Evolutionary conservation across 2,113 vertebrate genomes (phyloP).

Genomic region (Mirounga angustirostris): DNA sequence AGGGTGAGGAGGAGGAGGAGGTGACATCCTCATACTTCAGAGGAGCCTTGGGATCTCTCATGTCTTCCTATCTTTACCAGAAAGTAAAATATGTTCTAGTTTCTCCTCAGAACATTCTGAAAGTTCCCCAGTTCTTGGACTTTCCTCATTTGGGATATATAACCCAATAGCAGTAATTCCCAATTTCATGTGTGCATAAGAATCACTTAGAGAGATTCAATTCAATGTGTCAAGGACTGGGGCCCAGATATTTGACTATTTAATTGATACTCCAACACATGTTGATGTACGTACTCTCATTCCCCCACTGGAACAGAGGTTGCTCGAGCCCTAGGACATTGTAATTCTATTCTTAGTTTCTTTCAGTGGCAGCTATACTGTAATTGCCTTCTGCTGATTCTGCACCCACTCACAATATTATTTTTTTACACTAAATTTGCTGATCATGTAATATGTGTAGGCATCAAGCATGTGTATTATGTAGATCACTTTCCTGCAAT

Average conservation of each 20-base stretch:
- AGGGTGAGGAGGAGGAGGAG: neutral
- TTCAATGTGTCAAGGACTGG: neutral
- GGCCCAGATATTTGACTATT: neutral
- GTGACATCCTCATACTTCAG: neutral
- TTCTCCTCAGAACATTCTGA: neutral
- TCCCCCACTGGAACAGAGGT: neutral
- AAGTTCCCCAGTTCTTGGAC: neutral
- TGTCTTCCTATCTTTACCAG: neutral
- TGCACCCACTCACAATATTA: neutral
- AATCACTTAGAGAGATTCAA: neutral
- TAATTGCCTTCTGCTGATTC: neutral
- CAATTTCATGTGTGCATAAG: neutral
- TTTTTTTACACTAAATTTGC: slow-evolving; percentile 56
- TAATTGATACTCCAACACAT: neutral
- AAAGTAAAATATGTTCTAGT: neutral
- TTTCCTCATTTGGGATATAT: neutral
- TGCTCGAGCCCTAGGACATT: neutral
- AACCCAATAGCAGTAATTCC: neutral
- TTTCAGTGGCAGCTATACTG: neutral
- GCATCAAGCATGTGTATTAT: slow-evolving; percentile 55
- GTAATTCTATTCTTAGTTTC: neutral
- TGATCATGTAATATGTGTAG: slow-evolving; percentile 63
- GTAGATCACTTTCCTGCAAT: slow-evolving; percentile 70
- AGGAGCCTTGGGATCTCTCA: neutral
- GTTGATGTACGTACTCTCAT: neutral